Conservation (phyloP, 2,113 vertebrate genomes). For the pig (Sus scrofa) region DNA sequence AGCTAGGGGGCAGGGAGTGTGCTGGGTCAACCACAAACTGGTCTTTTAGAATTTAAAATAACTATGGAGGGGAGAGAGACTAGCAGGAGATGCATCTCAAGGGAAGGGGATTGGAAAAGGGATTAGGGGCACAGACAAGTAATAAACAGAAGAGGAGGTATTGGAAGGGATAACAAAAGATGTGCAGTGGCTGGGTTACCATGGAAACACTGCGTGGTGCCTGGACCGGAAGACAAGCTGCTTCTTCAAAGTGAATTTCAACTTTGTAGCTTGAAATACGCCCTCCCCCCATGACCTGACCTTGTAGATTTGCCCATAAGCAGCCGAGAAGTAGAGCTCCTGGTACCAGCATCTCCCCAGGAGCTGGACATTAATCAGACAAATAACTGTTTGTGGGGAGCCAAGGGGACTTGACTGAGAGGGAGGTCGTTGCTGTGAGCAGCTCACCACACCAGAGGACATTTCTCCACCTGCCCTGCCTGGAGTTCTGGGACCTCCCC, state of each 20-base stretch:
- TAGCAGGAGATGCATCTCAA: not conserved
- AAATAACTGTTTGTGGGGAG: not conserved
- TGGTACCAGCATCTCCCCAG: not conserved
- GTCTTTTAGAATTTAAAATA: constrained; percentile 41
- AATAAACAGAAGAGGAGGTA: constrained; percentile 2
- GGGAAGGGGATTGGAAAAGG: constrained; percentile 21
- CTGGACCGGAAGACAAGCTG: not conserved
- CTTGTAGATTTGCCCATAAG: not conserved
- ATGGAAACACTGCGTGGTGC: constrained; percentile 54
- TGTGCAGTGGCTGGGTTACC: not conserved
- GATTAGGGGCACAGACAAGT: not conserved
- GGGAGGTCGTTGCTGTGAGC: not conserved
- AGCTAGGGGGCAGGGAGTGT: no score
- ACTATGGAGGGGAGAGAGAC: not conserved
- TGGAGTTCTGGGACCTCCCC: not conserved
- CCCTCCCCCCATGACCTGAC: not conserved
- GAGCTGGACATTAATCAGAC: no score
- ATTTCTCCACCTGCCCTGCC: not conserved
- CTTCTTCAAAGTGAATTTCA: constrained; percentile 48
- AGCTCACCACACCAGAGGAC: not conserved
- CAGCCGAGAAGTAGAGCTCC: not conserved
- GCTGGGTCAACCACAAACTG: not conserved
- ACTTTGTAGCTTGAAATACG: not conserved
- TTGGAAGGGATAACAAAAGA: constrained; percentile 17
- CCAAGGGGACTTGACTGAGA: rapidly evolving